Evolutionary conservation across 1,140 invertebrate genomes (phyloP).

Genomic region (Zaprionus ornatus): DNA sequence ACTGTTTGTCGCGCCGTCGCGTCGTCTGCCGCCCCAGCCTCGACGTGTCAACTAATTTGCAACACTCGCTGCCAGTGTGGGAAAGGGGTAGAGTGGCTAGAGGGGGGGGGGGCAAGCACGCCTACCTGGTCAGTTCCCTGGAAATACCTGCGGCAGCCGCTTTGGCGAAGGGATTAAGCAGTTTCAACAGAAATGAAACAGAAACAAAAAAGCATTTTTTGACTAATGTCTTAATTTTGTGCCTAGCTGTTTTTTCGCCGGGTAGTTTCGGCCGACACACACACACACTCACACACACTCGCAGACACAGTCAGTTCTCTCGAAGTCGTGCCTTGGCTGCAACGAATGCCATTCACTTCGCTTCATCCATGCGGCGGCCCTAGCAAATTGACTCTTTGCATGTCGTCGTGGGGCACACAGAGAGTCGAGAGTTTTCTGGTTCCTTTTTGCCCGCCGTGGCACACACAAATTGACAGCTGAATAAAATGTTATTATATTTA

Average conservation of each 20-base stretch:
- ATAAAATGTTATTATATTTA: conserved; percentile 83
- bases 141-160: conserved; percentile 74
- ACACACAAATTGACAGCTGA: conserved; percentile 75
- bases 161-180: conserved; percentile 64
- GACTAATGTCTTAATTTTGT: conserved; percentile 81
- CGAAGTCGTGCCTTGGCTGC: conserved; percentile 70
- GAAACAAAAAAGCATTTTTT: conserved; percentile 40
- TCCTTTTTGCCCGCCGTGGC: conserved; percentile 42
- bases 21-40: conserved; percentile 45
- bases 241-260: conserved; percentile 56
- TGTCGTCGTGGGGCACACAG: conserved; percentile 59
- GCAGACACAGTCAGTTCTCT: background rate
- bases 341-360: conserved; percentile 80
- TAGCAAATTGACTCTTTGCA: conserved; percentile 79
- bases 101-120: background rate
- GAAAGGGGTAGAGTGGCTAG: background rate
- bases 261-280: conserved; percentile 53
- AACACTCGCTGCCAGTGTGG: conserved; percentile 61
- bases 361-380: conserved; percentile 63
- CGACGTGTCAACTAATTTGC: conserved; percentile 80
- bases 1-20: conserved; percentile 71
- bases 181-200: conserved; percentile 49
- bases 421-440: conserved; percentile 57
- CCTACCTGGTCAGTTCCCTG: conserved; percentile 63
- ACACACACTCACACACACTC: conserved; percentile 15